A percentile compares a stretch with the other conserved stretches of the same genome.
phyloP scores from a whole-genome alignment of 2,113 vertebrate genomes.

The Corythaeola cristata region DNA sequence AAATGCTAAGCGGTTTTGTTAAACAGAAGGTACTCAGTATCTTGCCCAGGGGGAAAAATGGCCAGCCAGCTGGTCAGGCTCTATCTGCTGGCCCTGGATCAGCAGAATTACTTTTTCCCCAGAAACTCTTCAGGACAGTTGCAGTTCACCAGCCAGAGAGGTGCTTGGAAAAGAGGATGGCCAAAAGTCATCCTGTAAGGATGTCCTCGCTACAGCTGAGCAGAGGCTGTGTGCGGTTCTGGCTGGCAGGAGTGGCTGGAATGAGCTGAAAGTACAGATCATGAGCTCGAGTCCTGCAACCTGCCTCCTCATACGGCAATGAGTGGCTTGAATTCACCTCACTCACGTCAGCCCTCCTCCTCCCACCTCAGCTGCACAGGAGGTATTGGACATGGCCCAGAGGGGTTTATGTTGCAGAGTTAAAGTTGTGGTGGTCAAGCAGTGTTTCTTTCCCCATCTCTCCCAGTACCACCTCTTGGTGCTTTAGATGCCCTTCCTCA shows the following conservation, averaged over 20 bases:
- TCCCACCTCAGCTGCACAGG: background rate
- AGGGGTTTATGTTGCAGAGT: background rate
- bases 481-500: background rate
- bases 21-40: background rate
- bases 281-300: background rate
- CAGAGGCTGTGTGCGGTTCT: fast-evolving
- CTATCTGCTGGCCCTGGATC: background rate
- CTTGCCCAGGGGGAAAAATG: background rate
- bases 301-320: background rate
- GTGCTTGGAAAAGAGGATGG: background rate
- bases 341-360: background rate
- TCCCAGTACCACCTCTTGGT: background rate
- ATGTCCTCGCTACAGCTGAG: background rate
- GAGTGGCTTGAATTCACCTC: background rate
- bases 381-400: background rate
- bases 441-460: background rate
- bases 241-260: background rate
- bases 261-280: background rate
- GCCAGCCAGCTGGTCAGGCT: background rate
- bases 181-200: background rate
- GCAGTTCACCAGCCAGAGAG: background rate
- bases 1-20: background rate
- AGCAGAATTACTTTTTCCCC: background rate
- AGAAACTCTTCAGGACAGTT: background rate
- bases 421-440: background rate